These are phyloP conservation scores for Artemia sp. DNA, from an alignment of 2,888 invertebrate species.

Conservation along the genomic window DNA sequence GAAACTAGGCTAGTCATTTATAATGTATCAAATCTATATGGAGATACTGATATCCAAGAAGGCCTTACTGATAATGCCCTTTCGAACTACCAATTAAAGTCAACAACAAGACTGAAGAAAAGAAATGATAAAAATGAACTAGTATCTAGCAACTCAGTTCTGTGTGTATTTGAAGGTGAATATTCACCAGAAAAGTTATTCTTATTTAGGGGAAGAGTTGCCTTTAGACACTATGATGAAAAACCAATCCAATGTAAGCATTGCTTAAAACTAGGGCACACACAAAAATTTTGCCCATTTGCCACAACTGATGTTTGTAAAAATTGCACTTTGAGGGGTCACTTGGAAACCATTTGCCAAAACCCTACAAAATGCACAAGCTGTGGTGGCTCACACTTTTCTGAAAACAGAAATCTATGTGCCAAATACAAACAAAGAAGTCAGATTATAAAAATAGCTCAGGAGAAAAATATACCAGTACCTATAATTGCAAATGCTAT, in stretches of 20 bases:
- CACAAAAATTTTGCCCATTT: not conserved
- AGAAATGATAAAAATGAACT: not conserved
- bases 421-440: not conserved
- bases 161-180: not conserved
- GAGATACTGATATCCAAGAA: no score
- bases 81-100: not conserved
- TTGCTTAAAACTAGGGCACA: not conserved
- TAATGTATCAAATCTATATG: no score
- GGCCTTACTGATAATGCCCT: no score
- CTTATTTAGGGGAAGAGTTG: not conserved
- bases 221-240: not conserved
- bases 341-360: not conserved
- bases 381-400: not conserved
- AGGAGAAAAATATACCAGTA: not conserved
- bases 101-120: not conserved
- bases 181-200: slow-evolving; percentile 3
- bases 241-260: not conserved
- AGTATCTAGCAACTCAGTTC: not conserved
- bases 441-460: not conserved
- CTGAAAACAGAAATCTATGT: not conserved
- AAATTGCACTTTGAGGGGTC: not conserved
- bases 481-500: not conserved
- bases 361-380: not conserved
- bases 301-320: not conserved
- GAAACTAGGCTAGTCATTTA: no score